Percentiles rank a stretch among this genome's conserved stretches.
Conservation (phyloP, 2,113 vertebrate genomes). For the Phrynosoma blainvillii region DNA sequence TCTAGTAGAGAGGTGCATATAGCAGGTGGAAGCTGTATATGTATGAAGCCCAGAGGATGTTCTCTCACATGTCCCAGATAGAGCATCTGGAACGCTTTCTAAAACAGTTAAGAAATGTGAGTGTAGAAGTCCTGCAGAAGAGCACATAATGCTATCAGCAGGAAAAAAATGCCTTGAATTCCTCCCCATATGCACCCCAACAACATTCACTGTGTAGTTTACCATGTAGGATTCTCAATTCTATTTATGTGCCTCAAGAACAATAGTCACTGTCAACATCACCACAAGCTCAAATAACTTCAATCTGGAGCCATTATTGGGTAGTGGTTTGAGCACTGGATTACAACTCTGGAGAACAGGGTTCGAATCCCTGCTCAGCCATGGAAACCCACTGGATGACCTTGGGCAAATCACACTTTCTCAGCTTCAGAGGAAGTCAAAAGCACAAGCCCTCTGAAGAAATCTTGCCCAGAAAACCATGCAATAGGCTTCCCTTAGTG, state of each 20-base stretch:
- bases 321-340: no score
- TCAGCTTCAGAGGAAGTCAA: background rate
- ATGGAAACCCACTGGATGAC: no score
- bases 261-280: background rate
- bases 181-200: background rate
- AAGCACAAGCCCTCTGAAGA: no score
- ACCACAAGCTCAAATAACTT: no score
- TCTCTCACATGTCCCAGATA: background rate
- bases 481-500: no score
- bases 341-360: no score
- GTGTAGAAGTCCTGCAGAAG: background rate
- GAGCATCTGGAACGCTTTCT: background rate
- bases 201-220: background rate
- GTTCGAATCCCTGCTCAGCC: no score
- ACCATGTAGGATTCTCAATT: background rate
- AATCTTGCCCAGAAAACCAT: no score
- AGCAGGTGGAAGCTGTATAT: background rate
- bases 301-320: no score
- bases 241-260: background rate
- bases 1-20: no score
- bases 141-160: background rate
- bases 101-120: background rate
- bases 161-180: background rate
- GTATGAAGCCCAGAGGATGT: background rate
- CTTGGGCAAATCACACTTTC: background rate